phyloP scores from a whole-genome alignment of 1,140 invertebrate genomes.

The Drosophila busckii region DNA sequence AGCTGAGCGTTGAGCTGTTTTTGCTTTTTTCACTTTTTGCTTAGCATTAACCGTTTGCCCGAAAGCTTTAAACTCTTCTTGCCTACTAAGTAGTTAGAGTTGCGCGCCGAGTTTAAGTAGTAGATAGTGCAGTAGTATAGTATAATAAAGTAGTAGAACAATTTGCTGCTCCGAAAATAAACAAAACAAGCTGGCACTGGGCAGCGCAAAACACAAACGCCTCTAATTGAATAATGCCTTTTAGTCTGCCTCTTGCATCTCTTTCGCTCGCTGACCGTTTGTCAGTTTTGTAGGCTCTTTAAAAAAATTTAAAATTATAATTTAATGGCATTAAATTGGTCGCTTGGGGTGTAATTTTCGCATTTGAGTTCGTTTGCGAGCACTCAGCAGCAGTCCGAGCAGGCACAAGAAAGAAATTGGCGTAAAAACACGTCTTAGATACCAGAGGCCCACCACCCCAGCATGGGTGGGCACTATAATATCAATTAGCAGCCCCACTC shows the following conservation, averaged over 20 bases:
- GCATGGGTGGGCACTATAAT: too few relatives aligned
- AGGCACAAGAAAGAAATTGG: slow-evolving; percentile 33
- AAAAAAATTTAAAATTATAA: slow-evolving; percentile 77
- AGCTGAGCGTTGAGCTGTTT: too few relatives aligned
- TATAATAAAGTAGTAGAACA: slow-evolving; percentile 17
- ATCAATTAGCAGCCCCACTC: too few relatives aligned
- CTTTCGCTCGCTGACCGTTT: slow-evolving; percentile 19
- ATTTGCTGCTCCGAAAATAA: slow-evolving; percentile 32
- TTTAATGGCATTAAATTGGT: slow-evolving; percentile 77
- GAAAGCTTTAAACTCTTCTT: slow-evolving; percentile 12
- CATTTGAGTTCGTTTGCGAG: slow-evolving; percentile 72
- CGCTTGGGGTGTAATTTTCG: slow-evolving; percentile 76
- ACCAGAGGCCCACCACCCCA: too few relatives aligned
- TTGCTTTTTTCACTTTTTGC: slow-evolving; percentile 33
- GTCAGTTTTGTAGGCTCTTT: slow-evolving; percentile 45
- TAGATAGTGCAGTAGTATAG: too few relatives aligned
- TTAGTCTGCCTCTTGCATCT: slow-evolving; percentile 5
- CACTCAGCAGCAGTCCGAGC: slow-evolving; percentile 15
- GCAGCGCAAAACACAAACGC: too few relatives aligned
- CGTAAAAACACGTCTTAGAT: slow-evolving; percentile 19
- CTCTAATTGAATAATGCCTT: slow-evolving; percentile 56
- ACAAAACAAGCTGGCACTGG: slow-evolving; percentile 39
- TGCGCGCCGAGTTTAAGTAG: neutral
- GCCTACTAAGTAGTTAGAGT: slow-evolving; percentile 13
- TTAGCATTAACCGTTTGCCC: slow-evolving; percentile 14